These are phyloP conservation scores for Catharus bicknelli DNA, from an alignment of 2,113 vertebrate genomes.

Conservation along the genomic window DNA sequence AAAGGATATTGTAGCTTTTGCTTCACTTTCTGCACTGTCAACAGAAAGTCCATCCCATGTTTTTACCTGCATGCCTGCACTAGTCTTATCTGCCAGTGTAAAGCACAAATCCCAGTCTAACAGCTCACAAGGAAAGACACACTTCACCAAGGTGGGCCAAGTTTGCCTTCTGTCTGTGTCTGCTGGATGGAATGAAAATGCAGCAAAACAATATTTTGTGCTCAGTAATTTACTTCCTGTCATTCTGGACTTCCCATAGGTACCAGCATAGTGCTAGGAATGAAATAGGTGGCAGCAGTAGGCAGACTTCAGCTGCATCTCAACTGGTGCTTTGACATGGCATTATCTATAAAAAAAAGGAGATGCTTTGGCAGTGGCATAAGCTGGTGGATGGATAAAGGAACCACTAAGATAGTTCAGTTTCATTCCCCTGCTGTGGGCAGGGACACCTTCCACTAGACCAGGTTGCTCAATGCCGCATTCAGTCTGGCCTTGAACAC, in stretches of 20 bases:
- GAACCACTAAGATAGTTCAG: neutral
- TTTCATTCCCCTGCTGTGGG: rapidly evolving
- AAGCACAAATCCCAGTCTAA: neutral
- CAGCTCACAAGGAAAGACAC: neutral
- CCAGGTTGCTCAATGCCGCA: neutral
- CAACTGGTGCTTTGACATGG: neutral
- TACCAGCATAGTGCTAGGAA: neutral
- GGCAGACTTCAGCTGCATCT: neutral
- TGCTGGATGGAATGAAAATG: neutral
- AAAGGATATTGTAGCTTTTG: neutral
- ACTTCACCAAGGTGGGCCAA: neutral
- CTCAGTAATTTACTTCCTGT: neutral
- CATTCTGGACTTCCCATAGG: neutral
- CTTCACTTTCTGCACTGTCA: neutral
- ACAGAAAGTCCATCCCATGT: neutral
- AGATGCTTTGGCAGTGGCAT: neutral
- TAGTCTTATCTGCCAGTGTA: neutral
- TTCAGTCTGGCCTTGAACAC: neutral
- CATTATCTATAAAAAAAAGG: neutral
- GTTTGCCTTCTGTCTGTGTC: neutral
- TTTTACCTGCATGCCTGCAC: neutral
- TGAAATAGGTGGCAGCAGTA: neutral
- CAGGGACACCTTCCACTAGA: neutral
- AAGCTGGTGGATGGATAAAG: neutral
- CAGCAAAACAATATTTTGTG: neutral